Percentiles rank a stretch among this genome's conserved stretches.
These are phyloP conservation scores for Diplogasteroides magnus DNA, from an alignment of 1,140 invertebrate genomes.

Conservation along the genomic window DNA sequence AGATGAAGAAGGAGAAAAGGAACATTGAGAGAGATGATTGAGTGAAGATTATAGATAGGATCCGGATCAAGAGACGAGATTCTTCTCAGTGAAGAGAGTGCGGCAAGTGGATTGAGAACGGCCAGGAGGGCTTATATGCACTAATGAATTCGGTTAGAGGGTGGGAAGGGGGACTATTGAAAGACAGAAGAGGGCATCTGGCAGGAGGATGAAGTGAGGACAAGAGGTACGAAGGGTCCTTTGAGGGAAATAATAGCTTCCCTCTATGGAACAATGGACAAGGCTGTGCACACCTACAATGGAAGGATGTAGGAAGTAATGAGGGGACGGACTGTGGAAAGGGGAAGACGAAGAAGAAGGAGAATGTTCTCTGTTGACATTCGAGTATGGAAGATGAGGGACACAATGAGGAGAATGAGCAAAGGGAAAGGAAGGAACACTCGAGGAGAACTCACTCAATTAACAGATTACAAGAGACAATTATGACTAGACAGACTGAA, in stretches of 20 bases:
- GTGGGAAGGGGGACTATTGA: neutral
- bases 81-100: neutral
- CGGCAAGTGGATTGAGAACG: neutral
- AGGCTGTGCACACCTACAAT: slow-evolving; percentile 7
- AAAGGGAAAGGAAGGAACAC: neutral
- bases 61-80: neutral
- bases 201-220: neutral
- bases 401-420: neutral
- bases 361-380: slow-evolving; percentile 7
- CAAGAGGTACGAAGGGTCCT: slow-evolving; percentile 1
- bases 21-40: neutral
- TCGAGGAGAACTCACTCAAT: no score
- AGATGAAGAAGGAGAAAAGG: slow-evolving; percentile 12
- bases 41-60: neutral
- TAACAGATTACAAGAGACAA: no score
- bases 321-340: neutral
- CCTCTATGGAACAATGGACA: neutral
- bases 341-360: neutral
- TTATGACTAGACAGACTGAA: no score
- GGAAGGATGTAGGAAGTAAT: neutral
- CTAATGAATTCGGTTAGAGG: neutral
- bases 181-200: neutral
- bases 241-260: neutral
- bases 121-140: neutral
- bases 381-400: slow-evolving; percentile 5